Percentiles rank a stretch among this genome's conserved stretches.
Conservation (phyloP, 1,140 invertebrate species). For the Ephestia elutella region DNA sequence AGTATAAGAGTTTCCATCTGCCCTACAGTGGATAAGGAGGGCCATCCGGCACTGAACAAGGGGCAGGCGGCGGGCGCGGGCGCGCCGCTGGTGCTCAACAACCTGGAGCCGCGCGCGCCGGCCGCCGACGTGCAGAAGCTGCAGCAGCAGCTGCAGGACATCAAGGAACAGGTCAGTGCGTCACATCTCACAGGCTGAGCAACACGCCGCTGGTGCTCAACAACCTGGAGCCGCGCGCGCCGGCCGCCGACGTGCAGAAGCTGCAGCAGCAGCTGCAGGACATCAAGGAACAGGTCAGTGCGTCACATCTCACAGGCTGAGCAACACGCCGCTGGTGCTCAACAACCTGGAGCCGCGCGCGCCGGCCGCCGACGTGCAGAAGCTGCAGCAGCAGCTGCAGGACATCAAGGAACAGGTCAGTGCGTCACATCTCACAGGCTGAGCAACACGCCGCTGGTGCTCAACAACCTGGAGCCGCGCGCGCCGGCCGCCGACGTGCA, state of each 20-base stretch:
- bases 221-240: slow-evolving; percentile 75
- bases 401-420: slow-evolving; percentile 89
- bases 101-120: slow-evolving; percentile 70
- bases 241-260: slow-evolving; percentile 87
- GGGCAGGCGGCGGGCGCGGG: slow-evolving; percentile 52
- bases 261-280: slow-evolving; percentile 97
- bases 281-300: slow-evolving; percentile 84
- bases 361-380: slow-evolving; percentile 84
- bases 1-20: no score
- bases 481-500: slow-evolving; percentile 82
- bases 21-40: not conserved
- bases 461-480: slow-evolving; percentile 83
- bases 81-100: slow-evolving; percentile 82
- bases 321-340: slow-evolving; percentile 78
- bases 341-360: slow-evolving; percentile 80
- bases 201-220: slow-evolving; percentile 81
- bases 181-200: no score
- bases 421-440: no score
- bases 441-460: slow-evolving; percentile 74
- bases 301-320: no score
- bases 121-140: slow-evolving; percentile 90
- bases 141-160: slow-evolving; percentile 96
- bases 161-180: slow-evolving; percentile 81
- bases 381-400: slow-evolving; percentile 95
- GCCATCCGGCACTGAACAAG: slow-evolving; percentile 59